phyloP scores from a whole-genome alignment of 2,797 vertebrate genomes.

The Rhabdophis nuchalis region DNA sequence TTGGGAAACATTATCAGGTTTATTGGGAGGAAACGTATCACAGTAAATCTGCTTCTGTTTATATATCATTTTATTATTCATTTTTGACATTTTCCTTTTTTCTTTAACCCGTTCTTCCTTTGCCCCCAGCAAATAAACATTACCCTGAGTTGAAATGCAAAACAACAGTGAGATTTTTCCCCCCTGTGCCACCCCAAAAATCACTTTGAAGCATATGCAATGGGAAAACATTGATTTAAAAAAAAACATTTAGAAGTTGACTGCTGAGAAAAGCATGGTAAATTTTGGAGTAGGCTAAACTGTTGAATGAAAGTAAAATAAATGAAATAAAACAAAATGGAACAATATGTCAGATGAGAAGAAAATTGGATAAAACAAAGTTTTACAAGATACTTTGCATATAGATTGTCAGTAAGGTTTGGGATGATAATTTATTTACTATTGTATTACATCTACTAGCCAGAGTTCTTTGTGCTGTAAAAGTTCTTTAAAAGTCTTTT shows the following conservation, averaged over 20 bases:
- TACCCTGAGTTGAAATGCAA: slow-evolving; percentile 69
- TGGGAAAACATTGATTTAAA: slow-evolving; percentile 41
- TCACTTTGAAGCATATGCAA: slow-evolving; percentile 60
- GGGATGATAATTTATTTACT: background rate
- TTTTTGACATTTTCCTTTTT: slow-evolving; percentile 76
- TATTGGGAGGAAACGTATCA: slow-evolving; percentile 70
- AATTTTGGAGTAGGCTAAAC: slow-evolving; percentile 48
- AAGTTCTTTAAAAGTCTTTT: background rate
- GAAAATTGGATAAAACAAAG: slow-evolving; percentile 11
- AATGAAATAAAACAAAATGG: slow-evolving; percentile 28
- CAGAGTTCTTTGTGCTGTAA: background rate
- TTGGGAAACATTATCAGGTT: slow-evolving; percentile 79
- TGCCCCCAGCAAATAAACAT: slow-evolving; percentile 70
- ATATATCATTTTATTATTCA: slow-evolving; percentile 74
- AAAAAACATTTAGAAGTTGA: slow-evolving; percentile 45
- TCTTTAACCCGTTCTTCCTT: slow-evolving; percentile 60
- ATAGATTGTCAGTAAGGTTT: background rate
- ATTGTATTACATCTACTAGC: background rate
- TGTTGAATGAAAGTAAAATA: background rate
- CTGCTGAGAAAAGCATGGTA: slow-evolving; percentile 53
- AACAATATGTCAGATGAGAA: slow-evolving; percentile 27
- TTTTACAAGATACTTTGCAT: slow-evolving; percentile 9
- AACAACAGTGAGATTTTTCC: slow-evolving; percentile 57
- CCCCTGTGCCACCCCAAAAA: slow-evolving; percentile 51
- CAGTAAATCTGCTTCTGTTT: slow-evolving; percentile 80